A percentile compares a stretch with the other conserved stretches of the same genome.
phyloP scores from a whole-genome alignment of 1,140 invertebrate species.

The Bombus breviceps region DNA sequence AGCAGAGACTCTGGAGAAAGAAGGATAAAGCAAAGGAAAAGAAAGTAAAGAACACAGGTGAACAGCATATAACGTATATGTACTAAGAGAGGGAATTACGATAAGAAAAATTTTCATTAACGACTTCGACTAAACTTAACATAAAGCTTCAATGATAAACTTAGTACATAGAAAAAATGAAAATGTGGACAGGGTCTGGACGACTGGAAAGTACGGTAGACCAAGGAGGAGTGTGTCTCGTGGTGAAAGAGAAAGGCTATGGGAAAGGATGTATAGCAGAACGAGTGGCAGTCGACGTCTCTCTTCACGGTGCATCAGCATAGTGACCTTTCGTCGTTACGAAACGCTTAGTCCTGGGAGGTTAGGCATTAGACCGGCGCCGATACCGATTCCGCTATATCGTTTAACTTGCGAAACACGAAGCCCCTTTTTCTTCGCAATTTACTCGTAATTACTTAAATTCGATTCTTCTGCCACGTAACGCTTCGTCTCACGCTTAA shows the following conservation, averaged over 20 bases:
- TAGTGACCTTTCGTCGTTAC: constrained; percentile 64
- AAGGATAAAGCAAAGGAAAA: too few relatives aligned
- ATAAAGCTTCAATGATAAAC: background rate
- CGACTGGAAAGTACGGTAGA: constrained; percentile 47
- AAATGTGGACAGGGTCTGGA: background rate
- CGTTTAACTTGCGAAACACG: constrained; percentile 6
- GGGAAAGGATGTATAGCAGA: constrained; percentile 62
- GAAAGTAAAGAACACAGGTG: too few relatives aligned
- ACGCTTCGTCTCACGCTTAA: background rate
- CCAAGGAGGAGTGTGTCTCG: background rate
- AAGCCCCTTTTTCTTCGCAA: background rate
- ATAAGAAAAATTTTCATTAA: too few relatives aligned
- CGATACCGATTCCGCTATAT: constrained; percentile 34
- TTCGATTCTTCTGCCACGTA: background rate
- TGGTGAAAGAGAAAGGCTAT: constrained; percentile 66
- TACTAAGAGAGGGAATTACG: too few relatives aligned
- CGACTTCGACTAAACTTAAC: too few relatives aligned
- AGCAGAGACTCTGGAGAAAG: too few relatives aligned
- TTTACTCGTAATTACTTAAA: constrained; percentile 28
- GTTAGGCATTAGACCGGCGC: constrained; percentile 11
- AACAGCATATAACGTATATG: too few relatives aligned
- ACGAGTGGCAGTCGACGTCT: constrained; percentile 21
- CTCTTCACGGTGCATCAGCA: constrained; percentile 53
- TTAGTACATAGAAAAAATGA: background rate
- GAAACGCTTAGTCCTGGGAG: constrained; percentile 38